These are phyloP conservation scores for Pterois miles DNA, from an alignment of 2,797 vertebrate genomes.

Conservation along the genomic window DNA sequence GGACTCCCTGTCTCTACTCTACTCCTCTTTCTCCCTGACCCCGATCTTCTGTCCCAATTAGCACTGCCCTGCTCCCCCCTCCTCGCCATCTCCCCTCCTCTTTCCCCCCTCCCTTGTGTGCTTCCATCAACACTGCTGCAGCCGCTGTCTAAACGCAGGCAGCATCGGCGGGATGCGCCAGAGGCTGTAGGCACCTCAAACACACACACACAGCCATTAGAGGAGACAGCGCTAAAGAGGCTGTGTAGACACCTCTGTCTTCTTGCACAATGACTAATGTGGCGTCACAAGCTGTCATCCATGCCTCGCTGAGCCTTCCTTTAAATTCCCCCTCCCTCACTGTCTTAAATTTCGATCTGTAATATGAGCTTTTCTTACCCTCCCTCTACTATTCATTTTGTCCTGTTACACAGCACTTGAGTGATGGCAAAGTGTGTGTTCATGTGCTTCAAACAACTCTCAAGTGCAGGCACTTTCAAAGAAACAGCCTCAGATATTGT, in stretches of 20 bases:
- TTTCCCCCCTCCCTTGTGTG: conserved; percentile 56
- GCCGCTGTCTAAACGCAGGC: conserved; percentile 71
- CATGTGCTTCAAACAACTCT: conserved; percentile 62
- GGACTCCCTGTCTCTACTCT: conserved; percentile 68
- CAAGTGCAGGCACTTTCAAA: conserved; percentile 57
- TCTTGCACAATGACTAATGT: conserved; percentile 76
- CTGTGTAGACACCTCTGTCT: conserved; percentile 73
- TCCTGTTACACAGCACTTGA: conserved; percentile 45
- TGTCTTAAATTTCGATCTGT: conserved; percentile 64
- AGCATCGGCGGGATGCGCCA: conserved; percentile 41
- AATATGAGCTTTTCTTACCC: conserved; percentile 51
- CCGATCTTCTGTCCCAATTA: conserved; percentile 84
- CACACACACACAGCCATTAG: conserved; percentile 57
- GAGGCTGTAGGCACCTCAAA: conserved; percentile 29
- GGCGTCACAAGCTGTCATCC: conserved; percentile 78
- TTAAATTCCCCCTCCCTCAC: conserved; percentile 52
- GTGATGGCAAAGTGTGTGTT: conserved; percentile 56
- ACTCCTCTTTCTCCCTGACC: conserved; percentile 72
- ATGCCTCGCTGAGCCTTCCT: conserved; percentile 66
- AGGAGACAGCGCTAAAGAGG: conserved; percentile 75
- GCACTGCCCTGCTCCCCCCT: conserved; percentile 57
- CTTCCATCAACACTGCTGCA: conserved; percentile 73
- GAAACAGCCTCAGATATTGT: conserved; percentile 52
- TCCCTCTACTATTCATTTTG: conserved; percentile 30
- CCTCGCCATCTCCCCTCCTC: no score